These are phyloP conservation scores for Linnaemya vulpina DNA, from an alignment of 2,888 invertebrate species.

Conservation along the genomic window DNA sequence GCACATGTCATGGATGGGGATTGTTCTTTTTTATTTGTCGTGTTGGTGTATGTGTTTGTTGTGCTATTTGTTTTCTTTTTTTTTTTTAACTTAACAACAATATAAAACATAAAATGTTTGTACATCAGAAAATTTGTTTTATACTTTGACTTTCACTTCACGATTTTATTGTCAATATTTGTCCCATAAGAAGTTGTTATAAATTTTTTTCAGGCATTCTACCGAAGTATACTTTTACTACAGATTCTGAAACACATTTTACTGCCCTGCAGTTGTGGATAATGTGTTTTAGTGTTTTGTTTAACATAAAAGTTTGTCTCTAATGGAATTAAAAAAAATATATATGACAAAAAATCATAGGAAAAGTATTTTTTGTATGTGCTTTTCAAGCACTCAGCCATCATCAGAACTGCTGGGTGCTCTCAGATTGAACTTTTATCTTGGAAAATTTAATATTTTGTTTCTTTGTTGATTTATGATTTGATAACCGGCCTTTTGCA, in stretches of 20 bases:
- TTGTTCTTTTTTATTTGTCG: background rate
- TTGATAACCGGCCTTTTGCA: background rate
- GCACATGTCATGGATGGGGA: conserved; percentile 40
- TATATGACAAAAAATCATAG: too few species aligned
- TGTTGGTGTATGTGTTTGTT: background rate
- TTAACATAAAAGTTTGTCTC: too few species aligned
- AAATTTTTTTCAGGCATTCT: background rate
- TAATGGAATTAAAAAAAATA: too few species aligned
- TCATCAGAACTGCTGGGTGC: background rate
- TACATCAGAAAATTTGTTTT: conserved; percentile 19
- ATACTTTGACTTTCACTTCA: conserved; percentile 6
- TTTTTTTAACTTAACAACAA: conserved; percentile 30
- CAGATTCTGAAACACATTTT: background rate
- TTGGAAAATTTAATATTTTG: background rate
- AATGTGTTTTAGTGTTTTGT: background rate
- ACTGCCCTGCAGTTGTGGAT: background rate
- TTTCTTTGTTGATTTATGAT: background rate
- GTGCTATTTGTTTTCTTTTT: conserved; percentile 19
- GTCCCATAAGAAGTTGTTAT: conserved; percentile 4
- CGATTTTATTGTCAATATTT: conserved; percentile 34
- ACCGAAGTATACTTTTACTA: background rate
- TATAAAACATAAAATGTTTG: conserved; percentile 16
- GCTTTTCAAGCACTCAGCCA: background rate
- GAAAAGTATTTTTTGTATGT: too few species aligned
- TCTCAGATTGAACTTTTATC: background rate